Evolutionary conservation across 2,113 vertebrate species (phyloP), one percentile per base, ranked within the genome.

Genomic region (Erythrocercus mccallii): DNA sequence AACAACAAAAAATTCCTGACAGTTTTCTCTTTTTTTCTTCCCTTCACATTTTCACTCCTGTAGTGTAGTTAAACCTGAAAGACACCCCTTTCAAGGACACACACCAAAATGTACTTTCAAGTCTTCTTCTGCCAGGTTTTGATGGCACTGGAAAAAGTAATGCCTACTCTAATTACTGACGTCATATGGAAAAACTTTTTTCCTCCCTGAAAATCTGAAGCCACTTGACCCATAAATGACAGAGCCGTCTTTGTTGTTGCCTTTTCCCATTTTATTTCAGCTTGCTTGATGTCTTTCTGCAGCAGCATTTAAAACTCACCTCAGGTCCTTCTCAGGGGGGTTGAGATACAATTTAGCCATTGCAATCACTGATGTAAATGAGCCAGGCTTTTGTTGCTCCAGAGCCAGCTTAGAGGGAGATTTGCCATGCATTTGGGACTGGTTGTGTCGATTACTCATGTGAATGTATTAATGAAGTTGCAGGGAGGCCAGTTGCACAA

Each of bases 231-330:
- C 3, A 1, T 51, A 68, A 83, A 33, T 35, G 93, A 94, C 93
- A 96, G 89, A 97, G 79, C 45, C 0, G 1, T 50, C 88, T 95
- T 94, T 92, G 89, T 95, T 82, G 60, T 60, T 69, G 83, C 81
- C 38, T 89, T 94, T 93, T 85, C 62, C 70, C 14, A 1, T 92
- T 94, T 65, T 54, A 53, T 95, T 94, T 89, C 70, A 54, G 85
- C 50, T 61, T 73, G 22, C 72, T 82, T 31, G 45, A 37, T 72
- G 81, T 83, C 50, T 79, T 70, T 50, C 84, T 71, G 6, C 51
- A 93, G 65, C 20, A 10, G 85, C 90, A 90, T 90, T 96, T 88
- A 83, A 93, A 92, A 92, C 92, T 93, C 76, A 86, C 68, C 80
- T 95, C 76, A 71, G 90, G 79, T 71, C 45, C 72, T 81, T 42